A percentile compares a stretch with the other conserved stretches of the same genome.
Conservation (phyloP, 1,140 invertebrate species). For the Papilio polytes region DNA sequence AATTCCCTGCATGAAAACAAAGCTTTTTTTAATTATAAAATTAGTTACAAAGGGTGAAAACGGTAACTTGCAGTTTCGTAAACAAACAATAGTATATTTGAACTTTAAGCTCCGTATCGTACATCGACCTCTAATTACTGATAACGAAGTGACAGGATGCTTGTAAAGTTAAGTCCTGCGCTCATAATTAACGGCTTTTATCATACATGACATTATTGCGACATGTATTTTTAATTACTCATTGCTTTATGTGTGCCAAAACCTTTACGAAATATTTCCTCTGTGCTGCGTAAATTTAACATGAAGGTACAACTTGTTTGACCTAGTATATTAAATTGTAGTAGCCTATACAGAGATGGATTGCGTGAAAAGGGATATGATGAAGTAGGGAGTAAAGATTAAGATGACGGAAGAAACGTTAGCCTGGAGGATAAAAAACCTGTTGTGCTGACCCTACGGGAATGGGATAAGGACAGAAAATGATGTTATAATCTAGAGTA, state of each 20-base stretch:
- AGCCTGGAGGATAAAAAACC: no score
- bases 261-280: neutral
- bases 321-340: no score
- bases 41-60: no score
- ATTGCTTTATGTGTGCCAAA: neutral
- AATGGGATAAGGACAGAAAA: no score
- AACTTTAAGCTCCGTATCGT: slow-evolving; percentile 1
- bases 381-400: no score
- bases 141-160: slow-evolving; percentile 9
- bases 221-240: neutral
- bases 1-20: neutral
- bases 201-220: neutral
- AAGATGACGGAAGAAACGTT: no score
- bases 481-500: no score
- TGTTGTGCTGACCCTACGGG: no score
- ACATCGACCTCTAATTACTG: neutral
- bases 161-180: slow-evolving; percentile 2
- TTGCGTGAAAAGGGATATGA: no score
- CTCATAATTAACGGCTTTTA: neutral
- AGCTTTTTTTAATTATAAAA: neutral
- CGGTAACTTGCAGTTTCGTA: neutral
- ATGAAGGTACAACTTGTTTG: no score
- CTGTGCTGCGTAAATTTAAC: neutral
- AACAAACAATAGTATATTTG: slow-evolving; percentile 1
- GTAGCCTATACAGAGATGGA: no score